Percentiles rank a stretch among this genome's conserved stretches.
phyloP scores from a whole-genome alignment of 2,113 vertebrate genomes.

The Microcebus jonahi region DNA sequence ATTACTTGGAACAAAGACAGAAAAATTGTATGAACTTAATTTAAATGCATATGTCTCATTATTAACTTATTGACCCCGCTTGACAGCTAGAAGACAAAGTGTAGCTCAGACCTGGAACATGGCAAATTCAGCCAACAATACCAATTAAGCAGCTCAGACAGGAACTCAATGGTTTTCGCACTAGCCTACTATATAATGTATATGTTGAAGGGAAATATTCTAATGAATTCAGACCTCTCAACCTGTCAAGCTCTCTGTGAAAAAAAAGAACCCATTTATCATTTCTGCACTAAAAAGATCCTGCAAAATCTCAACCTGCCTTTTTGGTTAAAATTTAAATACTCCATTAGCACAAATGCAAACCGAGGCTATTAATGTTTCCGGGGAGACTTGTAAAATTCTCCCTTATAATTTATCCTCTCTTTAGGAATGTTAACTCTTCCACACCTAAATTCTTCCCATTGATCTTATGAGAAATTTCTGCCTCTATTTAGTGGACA shows the following conservation, averaged over 20 bases:
- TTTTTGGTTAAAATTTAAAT: constrained; percentile 77
- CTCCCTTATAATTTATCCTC: constrained; percentile 64
- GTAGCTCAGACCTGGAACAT: neutral
- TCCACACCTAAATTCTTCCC: constrained; percentile 52
- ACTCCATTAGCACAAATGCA: constrained; percentile 69
- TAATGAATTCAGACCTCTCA: constrained; percentile 80
- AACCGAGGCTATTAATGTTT: constrained; percentile 69
- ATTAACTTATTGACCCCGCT: constrained; percentile 72
- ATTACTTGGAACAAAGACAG: constrained; percentile 77
- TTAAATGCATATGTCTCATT: constrained; percentile 78
- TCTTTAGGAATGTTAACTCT: constrained; percentile 71
- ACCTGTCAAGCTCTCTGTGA: constrained; percentile 71
- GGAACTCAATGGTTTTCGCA: constrained; percentile 9
- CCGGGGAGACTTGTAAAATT: constrained; percentile 61
- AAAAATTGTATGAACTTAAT: constrained; percentile 76
- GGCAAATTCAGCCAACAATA: constrained; percentile 14
- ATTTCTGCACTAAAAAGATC: constrained; percentile 68
- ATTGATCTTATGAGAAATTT: neutral
- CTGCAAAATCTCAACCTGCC: constrained; percentile 62
- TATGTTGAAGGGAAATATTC: constrained; percentile 75
- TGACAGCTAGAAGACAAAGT: constrained; percentile 70
- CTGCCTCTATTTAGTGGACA: neutral
- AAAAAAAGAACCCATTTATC: constrained; percentile 76
- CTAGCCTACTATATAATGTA: constrained; percentile 7
- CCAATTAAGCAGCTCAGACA: constrained; percentile 62